These are phyloP conservation scores for Cervus canadensis DNA, from an alignment of 2,113 vertebrate species.

Conservation along the genomic window DNA sequence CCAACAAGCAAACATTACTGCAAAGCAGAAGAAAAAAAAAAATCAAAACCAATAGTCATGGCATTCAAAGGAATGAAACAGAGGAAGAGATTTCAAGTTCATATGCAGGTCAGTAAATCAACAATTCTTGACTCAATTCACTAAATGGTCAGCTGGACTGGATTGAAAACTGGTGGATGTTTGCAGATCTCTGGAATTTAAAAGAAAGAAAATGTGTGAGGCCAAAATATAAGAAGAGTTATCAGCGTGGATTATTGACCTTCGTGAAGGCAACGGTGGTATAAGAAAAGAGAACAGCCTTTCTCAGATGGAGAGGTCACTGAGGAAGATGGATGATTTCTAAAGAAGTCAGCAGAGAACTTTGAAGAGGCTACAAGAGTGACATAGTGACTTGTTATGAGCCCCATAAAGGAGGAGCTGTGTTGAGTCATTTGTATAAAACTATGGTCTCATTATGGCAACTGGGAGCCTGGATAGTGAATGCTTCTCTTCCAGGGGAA, in stretches of 20 bases:
- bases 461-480: neutral
- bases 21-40: neutral
- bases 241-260: neutral
- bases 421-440: neutral
- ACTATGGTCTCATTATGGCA: neutral
- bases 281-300: neutral
- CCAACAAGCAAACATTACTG: neutral
- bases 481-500: neutral
- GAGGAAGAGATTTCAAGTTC: neutral
- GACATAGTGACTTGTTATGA: neutral
- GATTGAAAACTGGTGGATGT: neutral
- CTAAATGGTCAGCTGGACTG: neutral
- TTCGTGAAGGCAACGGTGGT: fast-evolving
- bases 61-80: neutral
- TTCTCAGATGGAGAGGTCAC: neutral
- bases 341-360: neutral
- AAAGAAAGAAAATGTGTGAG: neutral
- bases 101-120: neutral
- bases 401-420: neutral
- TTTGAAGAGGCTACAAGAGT: neutral
- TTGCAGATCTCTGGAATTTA: neutral
- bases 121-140: neutral
- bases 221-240: neutral
- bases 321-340: neutral
- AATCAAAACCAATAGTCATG: neutral